Conservation (phyloP, 2,888 invertebrate genomes). For the Synanthedon andrenaeformis region DNA sequence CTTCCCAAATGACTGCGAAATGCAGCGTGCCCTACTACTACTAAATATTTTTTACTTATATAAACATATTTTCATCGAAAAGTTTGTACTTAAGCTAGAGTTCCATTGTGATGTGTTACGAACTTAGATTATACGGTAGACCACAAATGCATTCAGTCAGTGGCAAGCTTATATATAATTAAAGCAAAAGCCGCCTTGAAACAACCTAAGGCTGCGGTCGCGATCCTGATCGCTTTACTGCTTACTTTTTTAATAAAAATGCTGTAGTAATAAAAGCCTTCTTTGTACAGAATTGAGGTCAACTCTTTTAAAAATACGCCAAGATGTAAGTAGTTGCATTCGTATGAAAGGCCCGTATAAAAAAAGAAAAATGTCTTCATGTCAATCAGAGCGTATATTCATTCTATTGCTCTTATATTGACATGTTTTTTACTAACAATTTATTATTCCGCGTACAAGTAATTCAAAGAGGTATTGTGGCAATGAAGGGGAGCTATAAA, state of each 20-base stretch:
- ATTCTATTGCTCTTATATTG: slow-evolving; percentile 22
- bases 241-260: slow-evolving; percentile 17
- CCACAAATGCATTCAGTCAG: background rate
- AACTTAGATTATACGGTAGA: background rate
- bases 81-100: slow-evolving; percentile 30
- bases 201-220: background rate
- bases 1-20: too few species aligned
- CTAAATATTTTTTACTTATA: too few species aligned
- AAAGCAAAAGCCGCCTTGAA: background rate
- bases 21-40: too few species aligned
- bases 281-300: background rate
- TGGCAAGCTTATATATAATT: background rate
- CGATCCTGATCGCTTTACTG: slow-evolving; percentile 9
- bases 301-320: background rate
- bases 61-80: slow-evolving; percentile 8
- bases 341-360: background rate
- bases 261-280: slow-evolving; percentile 9
- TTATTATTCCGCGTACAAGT: too few species aligned
- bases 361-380: background rate
- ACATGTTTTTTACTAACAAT: slow-evolving; percentile 10
- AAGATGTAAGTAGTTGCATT: background rate
- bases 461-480: background rate
- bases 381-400: slow-evolving; percentile 13
- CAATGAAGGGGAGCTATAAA: slow-evolving; percentile 22
- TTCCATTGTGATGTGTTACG: slow-evolving; percentile 30